Base-by-base conservation (phyloP, 2,113 vertebrate species). In the Platichthys flesus region DNA sequence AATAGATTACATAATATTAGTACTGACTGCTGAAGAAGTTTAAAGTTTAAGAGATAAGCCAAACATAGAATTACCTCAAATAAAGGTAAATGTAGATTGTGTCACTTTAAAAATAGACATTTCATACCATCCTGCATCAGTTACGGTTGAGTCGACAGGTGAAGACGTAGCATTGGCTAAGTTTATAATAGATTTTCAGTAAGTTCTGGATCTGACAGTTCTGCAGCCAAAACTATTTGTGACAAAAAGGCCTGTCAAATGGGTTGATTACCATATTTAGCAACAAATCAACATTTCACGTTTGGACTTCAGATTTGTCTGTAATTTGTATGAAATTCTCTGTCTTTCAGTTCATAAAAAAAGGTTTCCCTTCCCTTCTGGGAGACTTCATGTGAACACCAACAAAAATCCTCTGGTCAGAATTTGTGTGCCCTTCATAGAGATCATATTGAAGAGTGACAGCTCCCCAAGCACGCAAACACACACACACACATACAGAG, bases 391-490 rank as follows among this genome's bases (percentile, higher is more conserved):
- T 40, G 66, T 58, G 67, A 68, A 76, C 58, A 65, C 3, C 45
- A 21, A 75, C 57, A 52, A 49, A 75, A 61, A 52, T 62, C 47
- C 57, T n/a, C 57, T n/a, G 16, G 37, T 18, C 42, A 49, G 47
- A 45, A 52, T 56, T n/a, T 60, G 71, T 55, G 54, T 64, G 81
- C 61, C 15, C 67, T 64, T 84, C 55, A 52, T 69, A 77, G 73
- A 79, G 64, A 67, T 62, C 21, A 12, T 69, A 67, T 79, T 83
- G 82, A 81, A 60, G 84, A 85, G 78, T 85, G 79, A 89, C 74
- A 58, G 66, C 78, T 79, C 60, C 54, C 56, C 24, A 24, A 24
- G 15, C 67, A 40, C 66, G 5, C 42, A 55, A 40, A 26, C 14
- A 75, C 16, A 62, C 40, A 60, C 56, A 81, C 42, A 63, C 40